phyloP scores from a whole-genome alignment of 1,140 invertebrate species.

The Chlorops oryzae region DNA sequence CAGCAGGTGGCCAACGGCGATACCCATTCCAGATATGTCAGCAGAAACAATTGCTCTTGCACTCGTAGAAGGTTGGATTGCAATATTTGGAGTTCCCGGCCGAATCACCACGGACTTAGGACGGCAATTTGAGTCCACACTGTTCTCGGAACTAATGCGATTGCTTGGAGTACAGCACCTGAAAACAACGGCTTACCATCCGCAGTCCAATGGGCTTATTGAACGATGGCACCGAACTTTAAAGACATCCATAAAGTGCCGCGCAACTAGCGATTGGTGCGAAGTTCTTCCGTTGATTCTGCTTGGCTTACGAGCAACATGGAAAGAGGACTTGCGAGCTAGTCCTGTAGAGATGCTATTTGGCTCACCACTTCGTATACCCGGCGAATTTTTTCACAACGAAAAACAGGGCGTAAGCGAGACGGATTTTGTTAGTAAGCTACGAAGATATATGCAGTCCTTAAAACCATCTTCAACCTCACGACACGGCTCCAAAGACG shows the following conservation, averaged over 20 bases:
- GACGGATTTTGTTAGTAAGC: slow-evolving; percentile 15
- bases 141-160: slow-evolving; percentile 27
- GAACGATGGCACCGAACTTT: slow-evolving; percentile 46
- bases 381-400: slow-evolving; percentile 40
- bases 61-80: slow-evolving; percentile 28
- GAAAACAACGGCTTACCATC: slow-evolving; percentile 44
- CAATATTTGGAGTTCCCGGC: slow-evolving; percentile 30
- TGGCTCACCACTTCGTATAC: slow-evolving; percentile 29
- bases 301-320: slow-evolving; percentile 21
- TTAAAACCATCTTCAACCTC: slow-evolving; percentile 15
- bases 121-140: slow-evolving; percentile 37
- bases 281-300: slow-evolving; percentile 22
- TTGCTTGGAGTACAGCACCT: slow-evolving; percentile 26
- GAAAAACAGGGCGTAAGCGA: neutral
- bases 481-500: slow-evolving; percentile 11
- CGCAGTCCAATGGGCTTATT: slow-evolving; percentile 44
- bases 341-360: slow-evolving; percentile 16
- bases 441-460: slow-evolving; percentile 17
- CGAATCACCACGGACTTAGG: slow-evolving; percentile 39
- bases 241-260: slow-evolving; percentile 38
- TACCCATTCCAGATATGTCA: slow-evolving; percentile 45
- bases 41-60: slow-evolving; percentile 26
- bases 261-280: slow-evolving; percentile 14
- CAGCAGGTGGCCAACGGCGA: slow-evolving; percentile 49
- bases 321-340: slow-evolving; percentile 15